A percentile compares a stretch with the other conserved stretches of the same genome.
Conservation (phyloP, 2,797 vertebrate species). For the Sorex maritimensis region DNA sequence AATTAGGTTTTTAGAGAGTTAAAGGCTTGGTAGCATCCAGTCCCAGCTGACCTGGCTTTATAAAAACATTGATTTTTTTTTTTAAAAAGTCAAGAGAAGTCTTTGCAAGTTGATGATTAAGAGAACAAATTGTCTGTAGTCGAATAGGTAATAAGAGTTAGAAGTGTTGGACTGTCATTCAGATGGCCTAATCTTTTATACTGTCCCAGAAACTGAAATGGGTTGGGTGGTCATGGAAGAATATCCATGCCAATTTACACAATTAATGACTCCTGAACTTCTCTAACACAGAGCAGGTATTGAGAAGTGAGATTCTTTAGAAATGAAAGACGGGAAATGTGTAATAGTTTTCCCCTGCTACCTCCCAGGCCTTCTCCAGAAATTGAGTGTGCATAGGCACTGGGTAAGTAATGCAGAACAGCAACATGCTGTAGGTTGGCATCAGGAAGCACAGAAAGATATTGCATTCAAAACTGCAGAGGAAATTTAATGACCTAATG, state of each 20-base stretch:
- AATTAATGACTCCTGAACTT: neutral
- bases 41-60: neutral
- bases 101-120: neutral
- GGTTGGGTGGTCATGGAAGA: neutral
- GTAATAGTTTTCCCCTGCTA: neutral
- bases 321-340: neutral
- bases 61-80: neutral
- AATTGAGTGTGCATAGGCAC: neutral
- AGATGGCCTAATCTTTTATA: slow-evolving; percentile 6
- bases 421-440: slow-evolving; percentile 55
- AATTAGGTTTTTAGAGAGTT: neutral
- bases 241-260: neutral
- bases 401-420: slow-evolving; percentile 61
- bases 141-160: neutral
- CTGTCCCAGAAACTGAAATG: neutral
- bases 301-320: neutral
- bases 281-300: neutral
- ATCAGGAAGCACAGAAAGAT: slow-evolving; percentile 74
- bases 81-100: neutral
- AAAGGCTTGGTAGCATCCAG: neutral
- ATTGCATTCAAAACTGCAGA: slow-evolving; percentile 82
- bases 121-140: neutral
- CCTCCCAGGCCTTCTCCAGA: slow-evolving; percentile 19
- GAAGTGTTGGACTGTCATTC: neutral
- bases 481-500: slow-evolving; percentile 79